These are phyloP conservation scores for Pogonomyrmex californicus DNA, from an alignment of 1,140 invertebrate genomes.

Conservation along the genomic window DNA sequence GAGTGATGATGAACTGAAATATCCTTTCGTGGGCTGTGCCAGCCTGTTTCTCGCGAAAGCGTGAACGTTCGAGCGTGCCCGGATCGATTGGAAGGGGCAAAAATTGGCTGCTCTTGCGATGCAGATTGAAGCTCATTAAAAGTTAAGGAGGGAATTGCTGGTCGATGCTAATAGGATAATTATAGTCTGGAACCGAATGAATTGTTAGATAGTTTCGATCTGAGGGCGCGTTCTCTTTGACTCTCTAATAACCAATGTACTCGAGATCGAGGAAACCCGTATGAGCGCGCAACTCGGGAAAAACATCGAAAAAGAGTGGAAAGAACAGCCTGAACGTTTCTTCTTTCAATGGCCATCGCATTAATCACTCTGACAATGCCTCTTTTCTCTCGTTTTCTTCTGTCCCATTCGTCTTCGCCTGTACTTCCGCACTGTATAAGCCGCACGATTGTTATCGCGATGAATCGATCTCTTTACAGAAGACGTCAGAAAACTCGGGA, in stretches of 20 bases:
- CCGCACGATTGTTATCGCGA: slow-evolving; percentile 46
- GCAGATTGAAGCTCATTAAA: slow-evolving; percentile 67
- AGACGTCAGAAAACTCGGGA: background rate
- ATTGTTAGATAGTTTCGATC: slow-evolving; percentile 25
- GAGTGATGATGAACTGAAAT: slow-evolving; percentile 1
- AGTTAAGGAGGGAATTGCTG: slow-evolving; percentile 68
- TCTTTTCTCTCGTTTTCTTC: slow-evolving; percentile 26
- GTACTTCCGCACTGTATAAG: background rate
- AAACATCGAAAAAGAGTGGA: background rate
- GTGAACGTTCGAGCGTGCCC: background rate
- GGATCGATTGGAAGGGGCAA: slow-evolving; percentile 54
- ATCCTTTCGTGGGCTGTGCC: background rate
- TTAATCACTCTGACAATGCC: slow-evolving; percentile 60
- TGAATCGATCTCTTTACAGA: slow-evolving; percentile 36
- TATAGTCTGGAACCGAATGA: slow-evolving; percentile 49
- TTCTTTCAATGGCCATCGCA: slow-evolving; percentile 36
- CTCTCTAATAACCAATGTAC: background rate
- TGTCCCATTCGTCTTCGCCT: background rate
- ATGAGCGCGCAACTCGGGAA: background rate
- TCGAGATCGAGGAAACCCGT: background rate
- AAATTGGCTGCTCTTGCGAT: slow-evolving; percentile 40
- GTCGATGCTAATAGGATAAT: slow-evolving; percentile 68
- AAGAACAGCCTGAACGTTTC: slow-evolving; percentile 22
- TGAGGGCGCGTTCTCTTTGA: background rate
- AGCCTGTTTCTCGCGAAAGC: slow-evolving; percentile 39